These are phyloP conservation scores for Struthidea cinerea DNA, from an alignment of 2,113 vertebrate genomes.

Conservation along the genomic window DNA sequence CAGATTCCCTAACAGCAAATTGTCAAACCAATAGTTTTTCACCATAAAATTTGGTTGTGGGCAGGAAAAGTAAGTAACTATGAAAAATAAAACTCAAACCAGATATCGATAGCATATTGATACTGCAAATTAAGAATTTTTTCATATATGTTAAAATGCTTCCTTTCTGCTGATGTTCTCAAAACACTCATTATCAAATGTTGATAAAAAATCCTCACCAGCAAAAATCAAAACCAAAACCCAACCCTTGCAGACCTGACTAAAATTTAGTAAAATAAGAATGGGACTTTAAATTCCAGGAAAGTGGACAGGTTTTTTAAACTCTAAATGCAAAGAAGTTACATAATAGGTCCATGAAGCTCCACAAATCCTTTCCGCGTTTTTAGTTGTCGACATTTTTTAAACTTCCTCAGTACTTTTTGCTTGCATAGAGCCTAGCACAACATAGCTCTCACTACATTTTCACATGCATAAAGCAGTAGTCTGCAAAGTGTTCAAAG, in stretches of 20 bases:
- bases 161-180: neutral
- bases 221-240: neutral
- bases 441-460: neutral
- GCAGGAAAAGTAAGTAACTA: neutral
- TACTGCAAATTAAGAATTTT: neutral
- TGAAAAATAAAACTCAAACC: neutral
- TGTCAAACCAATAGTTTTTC: neutral
- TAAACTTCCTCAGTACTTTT: neutral
- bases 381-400: neutral
- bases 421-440: neutral
- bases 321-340: neutral
- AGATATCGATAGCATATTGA: neutral
- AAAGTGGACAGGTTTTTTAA: neutral
- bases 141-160: neutral
- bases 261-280: neutral
- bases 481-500: neutral
- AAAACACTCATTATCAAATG: neutral
- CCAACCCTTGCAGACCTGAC: accelerated
- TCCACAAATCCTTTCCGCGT: neutral
- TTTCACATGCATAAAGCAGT: neutral
- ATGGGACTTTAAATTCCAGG: neutral
- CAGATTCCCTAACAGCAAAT: neutral
- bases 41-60: neutral
- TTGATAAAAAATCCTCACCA: accelerated
- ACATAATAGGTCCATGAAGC: neutral